Conservation (phyloP, 2,797 vertebrate species). For the Sebastes nivosus region DNA sequence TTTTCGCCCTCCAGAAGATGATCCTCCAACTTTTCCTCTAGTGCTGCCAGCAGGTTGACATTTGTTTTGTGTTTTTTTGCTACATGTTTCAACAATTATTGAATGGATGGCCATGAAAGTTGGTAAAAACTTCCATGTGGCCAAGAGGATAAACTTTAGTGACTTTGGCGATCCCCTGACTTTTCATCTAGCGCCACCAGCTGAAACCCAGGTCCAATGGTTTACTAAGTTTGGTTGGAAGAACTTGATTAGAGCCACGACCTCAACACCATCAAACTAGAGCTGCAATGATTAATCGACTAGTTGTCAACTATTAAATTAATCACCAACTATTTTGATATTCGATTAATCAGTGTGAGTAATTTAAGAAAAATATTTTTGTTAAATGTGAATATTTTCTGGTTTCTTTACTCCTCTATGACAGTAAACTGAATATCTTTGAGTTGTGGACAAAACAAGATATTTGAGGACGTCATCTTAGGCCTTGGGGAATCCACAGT, state of each 20-base stretch:
- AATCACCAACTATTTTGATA: fast-evolving
- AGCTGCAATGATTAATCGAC: too few species aligned
- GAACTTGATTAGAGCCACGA: background rate
- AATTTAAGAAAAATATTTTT: too few species aligned
- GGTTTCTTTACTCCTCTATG: too few species aligned
- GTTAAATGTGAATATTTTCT: too few species aligned
- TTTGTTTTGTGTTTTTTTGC: background rate
- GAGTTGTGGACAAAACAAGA: too few species aligned
- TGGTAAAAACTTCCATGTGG: background rate
- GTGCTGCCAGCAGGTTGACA: background rate
- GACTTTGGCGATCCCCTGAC: background rate
- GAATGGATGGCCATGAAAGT: background rate
- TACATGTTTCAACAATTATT: background rate
- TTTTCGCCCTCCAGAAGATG: background rate
- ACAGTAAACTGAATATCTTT: too few species aligned
- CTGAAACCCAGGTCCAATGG: background rate
- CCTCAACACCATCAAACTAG: background rate
- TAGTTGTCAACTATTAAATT: too few species aligned
- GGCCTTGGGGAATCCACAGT: too few species aligned
- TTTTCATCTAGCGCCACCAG: background rate
- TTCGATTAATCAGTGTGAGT: too few species aligned
- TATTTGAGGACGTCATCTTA: too few species aligned
- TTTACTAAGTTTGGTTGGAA: background rate
- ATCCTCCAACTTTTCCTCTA: background rate
- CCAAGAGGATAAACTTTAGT: background rate